phyloP scores from a whole-genome alignment of 2,888 invertebrate genomes.

The Onthophagus sagittarius region DNA sequence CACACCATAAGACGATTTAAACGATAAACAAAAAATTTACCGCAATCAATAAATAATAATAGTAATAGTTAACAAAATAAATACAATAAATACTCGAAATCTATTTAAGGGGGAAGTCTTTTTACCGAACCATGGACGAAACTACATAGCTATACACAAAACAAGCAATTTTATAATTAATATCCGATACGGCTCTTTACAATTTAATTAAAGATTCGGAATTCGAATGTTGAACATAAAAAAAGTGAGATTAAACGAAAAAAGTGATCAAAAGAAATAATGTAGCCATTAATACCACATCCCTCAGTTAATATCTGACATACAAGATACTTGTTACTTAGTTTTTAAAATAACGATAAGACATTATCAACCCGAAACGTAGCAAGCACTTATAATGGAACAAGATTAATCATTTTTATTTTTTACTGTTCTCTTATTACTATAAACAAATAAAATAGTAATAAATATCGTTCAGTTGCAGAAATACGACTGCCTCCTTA shows the following conservation, averaged over 20 bases:
- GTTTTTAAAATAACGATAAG: neutral
- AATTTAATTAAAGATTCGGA: neutral
- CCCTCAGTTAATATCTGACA: neutral
- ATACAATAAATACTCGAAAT: slow-evolving; percentile 11
- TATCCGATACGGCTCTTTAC: neutral
- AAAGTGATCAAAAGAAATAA: neutral
- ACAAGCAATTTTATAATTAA: neutral
- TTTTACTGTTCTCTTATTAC: neutral
- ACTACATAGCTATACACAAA: neutral
- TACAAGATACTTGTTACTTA: neutral
- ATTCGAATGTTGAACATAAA: neutral
- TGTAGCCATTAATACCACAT: neutral
- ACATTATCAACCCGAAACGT: neutral
- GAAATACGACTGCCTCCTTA: neutral
- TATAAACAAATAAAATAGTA: neutral
- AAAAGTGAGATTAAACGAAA: neutral
- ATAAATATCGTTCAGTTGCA: neutral
- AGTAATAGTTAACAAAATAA: slow-evolving; percentile 6
- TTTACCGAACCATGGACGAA: neutral
- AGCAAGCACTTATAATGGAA: neutral
- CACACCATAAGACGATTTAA: neutral
- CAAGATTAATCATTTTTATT: neutral
- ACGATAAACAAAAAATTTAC: slow-evolving; percentile 12
- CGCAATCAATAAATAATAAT: slow-evolving; percentile 11
- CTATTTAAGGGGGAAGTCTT: neutral